Conservation (phyloP, 1,140 invertebrate genomes). For the Drosophila eugracilis region DNA sequence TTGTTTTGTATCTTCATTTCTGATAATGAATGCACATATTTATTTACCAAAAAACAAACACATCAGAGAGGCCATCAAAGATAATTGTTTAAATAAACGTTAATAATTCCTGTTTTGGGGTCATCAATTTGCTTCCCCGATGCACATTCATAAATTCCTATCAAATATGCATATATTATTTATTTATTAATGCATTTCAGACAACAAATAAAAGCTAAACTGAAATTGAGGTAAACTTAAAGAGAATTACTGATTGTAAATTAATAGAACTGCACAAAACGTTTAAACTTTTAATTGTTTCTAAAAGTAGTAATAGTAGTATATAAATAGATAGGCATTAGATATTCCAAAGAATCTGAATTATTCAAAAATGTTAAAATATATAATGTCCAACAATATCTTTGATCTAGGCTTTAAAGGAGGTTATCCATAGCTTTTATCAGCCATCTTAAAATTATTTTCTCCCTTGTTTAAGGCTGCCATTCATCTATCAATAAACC, state of each 20-base stretch:
- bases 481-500: slow-evolving; percentile 30
- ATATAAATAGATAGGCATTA: too few relatives aligned
- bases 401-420: too few relatives aligned
- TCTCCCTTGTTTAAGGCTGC: not conserved
- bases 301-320: too few relatives aligned
- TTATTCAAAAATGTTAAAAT: too few relatives aligned
- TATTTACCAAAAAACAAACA: slow-evolving; percentile 3
- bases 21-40: not conserved
- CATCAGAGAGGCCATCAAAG: slow-evolving; percentile 1
- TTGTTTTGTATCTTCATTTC: not conserved
- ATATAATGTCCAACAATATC: too few relatives aligned
- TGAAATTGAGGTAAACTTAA: not conserved
- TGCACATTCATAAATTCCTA: not conserved
- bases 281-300: not conserved
- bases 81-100: slow-evolving; percentile 9
- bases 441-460: slow-evolving; percentile 19
- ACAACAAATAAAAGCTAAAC: not conserved
- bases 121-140: not conserved
- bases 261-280: not conserved
- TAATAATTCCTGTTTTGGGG: slow-evolving; percentile 1
- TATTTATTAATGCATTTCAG: slow-evolving; percentile 5
- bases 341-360: too few relatives aligned
- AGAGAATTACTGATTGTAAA: not conserved
- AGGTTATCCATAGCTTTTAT: slow-evolving; percentile 24
- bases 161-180: slow-evolving; percentile 8